Conservation (phyloP, 2,797 vertebrate species). For the Malacoctenus gilli region DNA sequence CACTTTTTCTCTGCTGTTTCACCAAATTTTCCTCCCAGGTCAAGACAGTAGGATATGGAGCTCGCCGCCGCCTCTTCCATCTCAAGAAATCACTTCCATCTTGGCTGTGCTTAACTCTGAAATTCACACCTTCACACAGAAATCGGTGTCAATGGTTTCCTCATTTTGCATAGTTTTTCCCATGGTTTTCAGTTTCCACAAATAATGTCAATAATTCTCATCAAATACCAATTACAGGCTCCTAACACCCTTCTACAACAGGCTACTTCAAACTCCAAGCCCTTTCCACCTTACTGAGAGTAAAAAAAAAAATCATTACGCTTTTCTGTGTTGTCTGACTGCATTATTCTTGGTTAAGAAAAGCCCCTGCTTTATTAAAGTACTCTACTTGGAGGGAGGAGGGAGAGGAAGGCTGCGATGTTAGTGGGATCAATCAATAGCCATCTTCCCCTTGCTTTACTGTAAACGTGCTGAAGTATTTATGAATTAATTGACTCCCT, state of each 20-base stretch:
- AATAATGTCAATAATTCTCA: slow-evolving; percentile 33
- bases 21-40: slow-evolving; percentile 71
- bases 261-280: slow-evolving; percentile 50
- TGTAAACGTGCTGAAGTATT: slow-evolving; percentile 87
- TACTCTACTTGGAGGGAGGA: slow-evolving; percentile 52
- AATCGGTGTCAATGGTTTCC: background rate
- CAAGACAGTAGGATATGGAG: slow-evolving; percentile 25
- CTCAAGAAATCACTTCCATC: slow-evolving; percentile 1
- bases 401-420: slow-evolving; percentile 61
- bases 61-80: slow-evolving; percentile 10
- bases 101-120: background rate
- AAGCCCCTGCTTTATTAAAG: slow-evolving; percentile 66
- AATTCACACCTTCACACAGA: background rate
- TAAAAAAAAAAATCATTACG: slow-evolving; percentile 70
- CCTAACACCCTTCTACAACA: slow-evolving; percentile 42
- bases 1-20: slow-evolving; percentile 83
- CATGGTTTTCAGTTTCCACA: slow-evolving; percentile 21
- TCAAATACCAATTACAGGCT: slow-evolving; percentile 39
- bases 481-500: slow-evolving; percentile 87
- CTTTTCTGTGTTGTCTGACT: slow-evolving; percentile 57
- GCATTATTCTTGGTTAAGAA: slow-evolving; percentile 71
- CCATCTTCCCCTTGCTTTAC: slow-evolving; percentile 83
- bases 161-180: slow-evolving; percentile 2
- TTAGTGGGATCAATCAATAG: slow-evolving; percentile 84
- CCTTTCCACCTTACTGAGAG: slow-evolving; percentile 46